A percentile compares a stretch with the other conserved stretches of the same genome.
Conservation (phyloP, 2,888 invertebrate genomes). For the Andrena haemorrhoa region DNA sequence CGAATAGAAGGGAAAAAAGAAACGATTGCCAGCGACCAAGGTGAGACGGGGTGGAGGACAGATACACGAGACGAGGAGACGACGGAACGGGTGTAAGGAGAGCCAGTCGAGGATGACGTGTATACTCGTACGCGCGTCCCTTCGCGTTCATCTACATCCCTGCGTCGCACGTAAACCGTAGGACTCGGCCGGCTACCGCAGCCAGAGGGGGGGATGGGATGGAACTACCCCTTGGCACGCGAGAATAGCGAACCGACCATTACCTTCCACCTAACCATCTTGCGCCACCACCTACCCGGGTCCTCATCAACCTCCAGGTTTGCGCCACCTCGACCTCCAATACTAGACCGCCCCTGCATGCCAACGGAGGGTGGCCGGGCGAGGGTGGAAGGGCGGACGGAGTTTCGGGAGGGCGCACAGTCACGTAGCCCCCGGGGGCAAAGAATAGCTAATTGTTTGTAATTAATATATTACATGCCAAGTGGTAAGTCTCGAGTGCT, state of each 20-base stretch:
- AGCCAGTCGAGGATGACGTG: constrained; percentile 24
- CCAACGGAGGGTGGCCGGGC: constrained; percentile 28
- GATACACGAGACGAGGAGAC: background rate
- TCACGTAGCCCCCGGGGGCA: constrained; percentile 65
- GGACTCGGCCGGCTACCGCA: constrained; percentile 48
- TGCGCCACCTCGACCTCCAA: constrained; percentile 42
- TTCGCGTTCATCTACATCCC: constrained; percentile 18
- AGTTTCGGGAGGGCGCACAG: constrained; percentile 47
- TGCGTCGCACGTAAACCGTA: constrained; percentile 69
- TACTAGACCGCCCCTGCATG: constrained; percentile 36
- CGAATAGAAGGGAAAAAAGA: constrained; percentile 40
- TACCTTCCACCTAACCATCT: constrained; percentile 70
- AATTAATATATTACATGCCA: constrained; percentile 82
- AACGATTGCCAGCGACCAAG: constrained; percentile 11
- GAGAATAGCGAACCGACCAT: constrained; percentile 79
- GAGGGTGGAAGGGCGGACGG: constrained; percentile 17
- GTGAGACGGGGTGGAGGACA: background rate
- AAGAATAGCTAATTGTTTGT: constrained; percentile 82
- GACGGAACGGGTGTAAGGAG: background rate
- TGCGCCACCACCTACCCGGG: constrained; percentile 50
- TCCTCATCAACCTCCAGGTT: constrained; percentile 54
- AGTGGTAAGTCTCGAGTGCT: constrained; percentile 74
- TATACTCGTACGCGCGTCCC: constrained; percentile 12
- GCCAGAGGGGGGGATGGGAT: constrained; percentile 42
- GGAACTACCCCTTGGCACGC: constrained; percentile 81